Percentiles rank a stretch among this genome's conserved stretches.
Evolutionary conservation across 2,113 vertebrate species (phyloP).

Genomic region (Oryzias javanicus): DNA sequence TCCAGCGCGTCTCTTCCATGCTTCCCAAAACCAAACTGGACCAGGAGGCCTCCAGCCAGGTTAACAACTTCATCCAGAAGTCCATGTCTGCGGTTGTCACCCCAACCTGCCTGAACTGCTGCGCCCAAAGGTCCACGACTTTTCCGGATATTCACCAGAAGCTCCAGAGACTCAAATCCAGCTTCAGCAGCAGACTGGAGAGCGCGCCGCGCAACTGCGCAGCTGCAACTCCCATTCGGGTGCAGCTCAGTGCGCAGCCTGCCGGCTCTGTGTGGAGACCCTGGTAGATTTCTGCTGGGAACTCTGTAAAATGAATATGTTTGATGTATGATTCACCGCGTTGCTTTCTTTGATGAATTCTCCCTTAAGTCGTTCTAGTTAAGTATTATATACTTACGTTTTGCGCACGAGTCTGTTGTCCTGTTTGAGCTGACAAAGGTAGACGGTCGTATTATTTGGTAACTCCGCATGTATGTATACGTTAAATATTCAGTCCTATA

Average conservation of each 20-base stretch:
- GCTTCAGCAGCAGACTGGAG: conserved; percentile 41
- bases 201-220: conserved; percentile 16
- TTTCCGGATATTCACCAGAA: conserved; percentile 65
- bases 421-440: conserved; percentile 61
- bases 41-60: conserved; percentile 65
- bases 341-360: conserved; percentile 53
- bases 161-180: conserved; percentile 64
- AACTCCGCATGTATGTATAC: conserved; percentile 77
- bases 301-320: conserved; percentile 2
- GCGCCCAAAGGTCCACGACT: conserved; percentile 49
- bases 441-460: conserved; percentile 66
- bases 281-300: conserved; percentile 73
- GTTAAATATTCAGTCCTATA: conserved; percentile 72
- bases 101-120: conserved; percentile 64
- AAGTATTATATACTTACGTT: conserved; percentile 76
- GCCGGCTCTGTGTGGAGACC: conserved; percentile 72
- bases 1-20: conserved; percentile 77
- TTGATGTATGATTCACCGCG: conserved; percentile 4
- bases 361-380: conserved; percentile 41
- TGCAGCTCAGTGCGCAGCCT: conserved; percentile 20
- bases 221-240: background rate
- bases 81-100: conserved; percentile 40
- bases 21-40: conserved; percentile 75
- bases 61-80: conserved; percentile 77
- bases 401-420: conserved; percentile 67